Base-by-base conservation (phyloP, 2,888 invertebrate species). In the Achlya flavicornis region DNA sequence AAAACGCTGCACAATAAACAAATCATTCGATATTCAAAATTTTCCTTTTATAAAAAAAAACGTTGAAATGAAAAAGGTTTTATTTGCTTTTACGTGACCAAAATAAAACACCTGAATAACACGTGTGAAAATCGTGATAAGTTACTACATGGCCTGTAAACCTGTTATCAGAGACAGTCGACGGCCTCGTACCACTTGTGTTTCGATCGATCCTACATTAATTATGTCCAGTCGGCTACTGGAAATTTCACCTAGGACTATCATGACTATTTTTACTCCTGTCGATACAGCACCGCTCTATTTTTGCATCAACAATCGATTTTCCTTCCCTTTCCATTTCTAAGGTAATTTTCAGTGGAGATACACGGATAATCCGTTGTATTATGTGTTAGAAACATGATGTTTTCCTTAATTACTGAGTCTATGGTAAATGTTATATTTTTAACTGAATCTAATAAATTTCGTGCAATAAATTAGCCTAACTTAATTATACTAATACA, bases 181-280 rank as follows among this genome's bases (percentile, higher is more conserved):
- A 33, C 58, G 61, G 59, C 63, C 63, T 63, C 61, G 63, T 32
- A 46, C 58, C 33, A 65, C 65, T 64, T 63, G 65, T 58, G 60
- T 61, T 62, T 35, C 63, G 70, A 71, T 73, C 73, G 71, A 73
- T 73, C 64, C 48, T 38, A 48, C 65, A 69, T 68, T 68, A 71
- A 73, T 73, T 67, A 73, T 69, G 64, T 62, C 62, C 64, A 66
- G 64, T 46, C 4, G 53, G 57, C 63, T 63, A 61, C 65, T 66
- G 61, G 61, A 65, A 58, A 61, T 46, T 65, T 58, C 41, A 61
- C 57, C 12, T 12, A n/a, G 35, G 63, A 59, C 53, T 48, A 61
- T 61, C 19, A 57, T 32, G 16, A 57, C 53, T 53, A 19, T 19
- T 53, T 53, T 53, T 53, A 53, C 53, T 53, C 16, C 19, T 53